Percentiles rank a stretch among this genome's conserved stretches.
phyloP scores from a whole-genome alignment of 2,113 vertebrate species.

The Pteruthius melanotis region DNA sequence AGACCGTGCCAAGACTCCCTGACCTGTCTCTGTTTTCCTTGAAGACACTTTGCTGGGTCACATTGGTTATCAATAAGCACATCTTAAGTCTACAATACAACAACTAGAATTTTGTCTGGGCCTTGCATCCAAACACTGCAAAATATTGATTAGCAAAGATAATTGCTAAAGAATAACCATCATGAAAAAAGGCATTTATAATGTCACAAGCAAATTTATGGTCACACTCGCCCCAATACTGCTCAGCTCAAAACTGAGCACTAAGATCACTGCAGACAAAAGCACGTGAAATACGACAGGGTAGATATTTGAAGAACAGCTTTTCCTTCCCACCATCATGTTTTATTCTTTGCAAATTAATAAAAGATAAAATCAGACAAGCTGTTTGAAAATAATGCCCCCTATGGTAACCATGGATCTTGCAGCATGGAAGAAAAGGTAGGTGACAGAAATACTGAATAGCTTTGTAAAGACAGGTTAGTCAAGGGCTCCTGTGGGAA shows the following conservation, averaged over 20 bases:
- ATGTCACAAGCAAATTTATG: background rate
- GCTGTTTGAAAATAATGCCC: background rate
- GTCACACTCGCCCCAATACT: background rate
- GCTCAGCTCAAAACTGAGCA: background rate
- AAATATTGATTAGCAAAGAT: background rate
- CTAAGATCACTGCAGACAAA: background rate
- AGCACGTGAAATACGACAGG: background rate
- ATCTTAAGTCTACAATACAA: background rate
- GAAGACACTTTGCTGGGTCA: background rate
- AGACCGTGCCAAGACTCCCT: background rate
- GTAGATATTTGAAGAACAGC: background rate
- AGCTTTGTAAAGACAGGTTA: background rate
- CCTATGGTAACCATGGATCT: background rate
- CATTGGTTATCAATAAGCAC: background rate
- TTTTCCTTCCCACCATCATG: background rate
- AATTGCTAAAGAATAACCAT: background rate
- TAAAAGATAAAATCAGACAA: conserved; percentile 5
- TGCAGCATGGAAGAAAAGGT: background rate
- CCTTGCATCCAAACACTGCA: background rate
- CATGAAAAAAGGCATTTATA: background rate
- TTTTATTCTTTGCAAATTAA: conserved; percentile 24
- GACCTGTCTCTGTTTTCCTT: background rate
- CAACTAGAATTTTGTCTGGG: background rate
- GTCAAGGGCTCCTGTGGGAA: background rate
- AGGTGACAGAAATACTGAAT: background rate